A percentile compares a stretch with the other conserved stretches of the same genome.
These are phyloP conservation scores for Latrodectus hesperus DNA, from an alignment of 2,888 invertebrate species.

Conservation along the genomic window DNA sequence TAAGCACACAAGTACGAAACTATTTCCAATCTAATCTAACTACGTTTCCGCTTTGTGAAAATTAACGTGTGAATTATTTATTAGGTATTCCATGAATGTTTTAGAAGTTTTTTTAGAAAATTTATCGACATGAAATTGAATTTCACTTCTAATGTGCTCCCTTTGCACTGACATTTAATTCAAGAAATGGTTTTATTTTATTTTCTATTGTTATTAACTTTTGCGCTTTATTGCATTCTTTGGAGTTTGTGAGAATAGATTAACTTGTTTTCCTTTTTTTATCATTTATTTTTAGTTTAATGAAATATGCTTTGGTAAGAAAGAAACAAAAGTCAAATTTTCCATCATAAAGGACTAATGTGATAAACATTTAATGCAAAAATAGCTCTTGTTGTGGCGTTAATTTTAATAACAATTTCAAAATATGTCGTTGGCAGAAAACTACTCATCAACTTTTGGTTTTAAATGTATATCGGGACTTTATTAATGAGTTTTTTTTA, in stretches of 20 bases:
- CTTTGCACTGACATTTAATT: background rate
- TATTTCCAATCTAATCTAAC: background rate
- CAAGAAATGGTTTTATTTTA: no score
- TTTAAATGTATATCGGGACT: no score
- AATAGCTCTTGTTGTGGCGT: no score
- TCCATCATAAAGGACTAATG: no score
- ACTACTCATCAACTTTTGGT: no score
- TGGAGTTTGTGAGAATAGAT: background rate
- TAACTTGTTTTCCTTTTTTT: background rate
- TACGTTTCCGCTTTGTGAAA: constrained; percentile 1
- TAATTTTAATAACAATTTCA: no score
- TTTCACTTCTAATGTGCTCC: background rate
- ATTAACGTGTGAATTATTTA: constrained; percentile 16
- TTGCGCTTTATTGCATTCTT: background rate
- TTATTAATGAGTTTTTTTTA: no score
- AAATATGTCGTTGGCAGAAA: no score
- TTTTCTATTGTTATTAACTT: background rate
- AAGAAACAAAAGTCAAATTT: no score
- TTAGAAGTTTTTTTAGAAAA: background rate
- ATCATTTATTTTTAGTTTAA: no score
- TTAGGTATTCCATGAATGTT: background rate
- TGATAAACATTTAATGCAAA: no score
- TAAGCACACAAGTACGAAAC: background rate
- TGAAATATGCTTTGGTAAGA: no score
- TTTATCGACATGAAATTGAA: constrained; percentile 10